Conservation (phyloP, 2,113 vertebrate genomes). For the Pomatorhinus ruficollis region DNA sequence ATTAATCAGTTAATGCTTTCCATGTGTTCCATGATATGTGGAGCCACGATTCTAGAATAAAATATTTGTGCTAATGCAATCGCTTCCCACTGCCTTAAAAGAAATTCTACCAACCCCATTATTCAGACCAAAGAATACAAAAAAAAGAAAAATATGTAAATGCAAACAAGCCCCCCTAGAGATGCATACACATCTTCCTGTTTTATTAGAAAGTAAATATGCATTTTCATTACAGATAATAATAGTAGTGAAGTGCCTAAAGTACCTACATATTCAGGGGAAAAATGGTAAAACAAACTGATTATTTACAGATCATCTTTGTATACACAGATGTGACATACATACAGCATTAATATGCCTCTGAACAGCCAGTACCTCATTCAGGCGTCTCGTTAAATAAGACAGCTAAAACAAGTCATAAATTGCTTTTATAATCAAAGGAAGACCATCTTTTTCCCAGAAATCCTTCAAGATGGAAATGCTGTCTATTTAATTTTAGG, state of each 20-base stretch:
- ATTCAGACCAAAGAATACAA: neutral
- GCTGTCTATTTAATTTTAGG: neutral
- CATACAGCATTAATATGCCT: neutral
- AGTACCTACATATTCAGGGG: neutral
- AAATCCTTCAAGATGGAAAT: neutral
- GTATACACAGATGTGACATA: neutral
- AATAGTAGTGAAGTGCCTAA: neutral
- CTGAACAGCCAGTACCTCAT: neutral
- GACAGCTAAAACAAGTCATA: neutral
- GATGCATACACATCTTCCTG: neutral
- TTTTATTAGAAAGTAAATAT: neutral
- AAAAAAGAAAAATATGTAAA: neutral
- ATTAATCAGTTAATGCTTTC: slow-evolving; percentile 39
- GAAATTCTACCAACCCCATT: slow-evolving; percentile 15
- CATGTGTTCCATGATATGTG: neutral
- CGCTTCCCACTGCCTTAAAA: slow-evolving; percentile 22
- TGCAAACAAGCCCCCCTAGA: rapidly evolving
- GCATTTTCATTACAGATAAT: neutral
- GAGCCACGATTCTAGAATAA: neutral
- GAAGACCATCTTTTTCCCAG: neutral
- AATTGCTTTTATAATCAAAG: neutral
- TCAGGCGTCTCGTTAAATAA: neutral
- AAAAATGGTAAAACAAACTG: neutral
- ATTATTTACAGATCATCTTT: neutral
- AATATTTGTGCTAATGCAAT: slow-evolving; percentile 3